Conservation (phyloP, 1,140 invertebrate species). For the Lasioglossum albipes region DNA sequence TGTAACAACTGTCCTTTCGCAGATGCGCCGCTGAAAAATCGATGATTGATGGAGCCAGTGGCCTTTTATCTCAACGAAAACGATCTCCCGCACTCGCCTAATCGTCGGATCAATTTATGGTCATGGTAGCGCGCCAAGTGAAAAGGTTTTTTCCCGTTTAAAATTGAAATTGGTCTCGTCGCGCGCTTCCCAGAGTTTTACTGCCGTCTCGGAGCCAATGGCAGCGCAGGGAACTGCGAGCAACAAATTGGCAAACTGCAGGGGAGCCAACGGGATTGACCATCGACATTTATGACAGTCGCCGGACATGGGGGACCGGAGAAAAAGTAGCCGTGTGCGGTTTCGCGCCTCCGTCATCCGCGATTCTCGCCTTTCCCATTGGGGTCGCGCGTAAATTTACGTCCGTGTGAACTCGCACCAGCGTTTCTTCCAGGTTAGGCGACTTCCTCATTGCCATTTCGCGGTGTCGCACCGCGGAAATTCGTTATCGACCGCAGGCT, state of each 20-base stretch:
- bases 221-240: background rate
- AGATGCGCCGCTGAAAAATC: background rate
- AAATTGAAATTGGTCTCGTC: background rate
- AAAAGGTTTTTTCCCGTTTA: background rate
- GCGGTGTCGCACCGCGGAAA: constrained; percentile 27
- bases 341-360: constrained; percentile 28
- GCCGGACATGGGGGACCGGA: background rate
- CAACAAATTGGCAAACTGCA: background rate
- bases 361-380: constrained; percentile 33
- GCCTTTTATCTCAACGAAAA: background rate
- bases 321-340: constrained; percentile 22
- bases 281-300: constrained; percentile 39
- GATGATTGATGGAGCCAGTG: background rate
- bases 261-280: constrained; percentile 14
- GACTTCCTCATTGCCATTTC: constrained; percentile 54
- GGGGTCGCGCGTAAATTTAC: constrained; percentile 51
- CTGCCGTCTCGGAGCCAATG: background rate
- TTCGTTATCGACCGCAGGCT: constrained; percentile 29
- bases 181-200: background rate
- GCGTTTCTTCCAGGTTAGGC: constrained; percentile 10
- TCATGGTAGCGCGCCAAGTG: no score
- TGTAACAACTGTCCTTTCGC: background rate
- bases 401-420: constrained; percentile 22
- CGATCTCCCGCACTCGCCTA: no score
- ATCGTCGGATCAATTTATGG: no score